These are phyloP conservation scores for Anolis apletophallus DNA, from an alignment of 2,797 vertebrate species.

Conservation along the genomic window DNA sequence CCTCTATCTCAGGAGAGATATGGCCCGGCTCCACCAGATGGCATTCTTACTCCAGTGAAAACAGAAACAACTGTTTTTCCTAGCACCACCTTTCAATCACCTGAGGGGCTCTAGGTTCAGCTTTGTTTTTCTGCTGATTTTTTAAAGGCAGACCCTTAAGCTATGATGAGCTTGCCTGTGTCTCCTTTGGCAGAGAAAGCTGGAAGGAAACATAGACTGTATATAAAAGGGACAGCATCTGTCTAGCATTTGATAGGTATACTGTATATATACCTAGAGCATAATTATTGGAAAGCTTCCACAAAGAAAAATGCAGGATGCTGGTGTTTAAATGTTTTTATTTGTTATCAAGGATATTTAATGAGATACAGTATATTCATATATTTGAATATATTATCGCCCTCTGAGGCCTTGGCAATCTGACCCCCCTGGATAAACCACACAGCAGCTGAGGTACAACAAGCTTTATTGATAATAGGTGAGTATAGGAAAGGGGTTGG, in stretches of 20 bases:
- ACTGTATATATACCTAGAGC: constrained; percentile 42
- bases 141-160: constrained; percentile 16
- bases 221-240: constrained; percentile 42
- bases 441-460: no score
- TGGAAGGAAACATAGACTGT: constrained; percentile 7
- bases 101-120: not conserved
- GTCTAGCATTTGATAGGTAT: constrained; percentile 54
- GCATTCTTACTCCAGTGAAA: constrained; percentile 67
- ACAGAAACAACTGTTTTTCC: fast-evolving
- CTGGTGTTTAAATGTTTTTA: not conserved
- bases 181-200: constrained; percentile 51
- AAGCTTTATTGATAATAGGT: no score
- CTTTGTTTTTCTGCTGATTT: constrained; percentile 29
- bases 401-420: no score
- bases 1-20: constrained; percentile 21
- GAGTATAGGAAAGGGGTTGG: no score
- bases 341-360: no score
- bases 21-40: constrained; percentile 70
- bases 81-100: not conserved
- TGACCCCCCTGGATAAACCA: no score
- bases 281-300: not conserved
- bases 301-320: not conserved
- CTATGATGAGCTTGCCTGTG: constrained; percentile 9
- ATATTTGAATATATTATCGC: no score
- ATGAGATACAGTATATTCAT: no score